Conservation (phyloP, 2,113 vertebrate genomes). For the Lasiurus borealis region DNA sequence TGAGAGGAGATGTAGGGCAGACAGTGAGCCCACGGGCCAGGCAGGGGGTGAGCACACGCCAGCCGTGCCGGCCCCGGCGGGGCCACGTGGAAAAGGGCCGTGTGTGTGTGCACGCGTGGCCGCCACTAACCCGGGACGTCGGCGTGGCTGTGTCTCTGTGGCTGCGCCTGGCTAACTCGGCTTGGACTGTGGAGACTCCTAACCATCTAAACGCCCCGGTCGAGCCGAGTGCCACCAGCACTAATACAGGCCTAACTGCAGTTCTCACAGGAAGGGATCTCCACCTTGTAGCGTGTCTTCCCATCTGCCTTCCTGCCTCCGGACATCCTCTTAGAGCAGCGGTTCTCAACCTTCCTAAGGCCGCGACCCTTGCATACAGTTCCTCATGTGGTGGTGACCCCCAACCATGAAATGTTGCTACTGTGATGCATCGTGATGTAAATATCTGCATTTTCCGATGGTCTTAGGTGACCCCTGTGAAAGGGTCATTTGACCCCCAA, state of each 20-base stretch:
- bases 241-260: conserved; percentile 65
- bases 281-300: neutral
- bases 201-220: conserved; percentile 59
- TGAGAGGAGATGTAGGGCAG: conserved; percentile 94
- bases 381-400: too few species aligned
- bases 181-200: conserved; percentile 1
- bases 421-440: too few species aligned
- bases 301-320: neutral
- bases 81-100: conserved; percentile 67
- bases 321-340: neutral
- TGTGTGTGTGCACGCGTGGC: conserved; percentile 79
- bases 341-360: too few species aligned
- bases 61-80: conserved; percentile 69
- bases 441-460: too few species aligned
- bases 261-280: neutral
- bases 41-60: conserved; percentile 92
- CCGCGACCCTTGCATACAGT: too few species aligned
- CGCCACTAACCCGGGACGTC: conserved; percentile 71
- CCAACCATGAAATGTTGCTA: too few species aligned
- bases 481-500: too few species aligned
- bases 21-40: conserved; percentile 87
- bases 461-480: too few species aligned
- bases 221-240: neutral
- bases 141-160: conserved; percentile 63
- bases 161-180: conserved; percentile 71